Evolutionary conservation across 2,888 invertebrate genomes (phyloP).

Genomic region (Sceliomorpha sp.): DNA sequence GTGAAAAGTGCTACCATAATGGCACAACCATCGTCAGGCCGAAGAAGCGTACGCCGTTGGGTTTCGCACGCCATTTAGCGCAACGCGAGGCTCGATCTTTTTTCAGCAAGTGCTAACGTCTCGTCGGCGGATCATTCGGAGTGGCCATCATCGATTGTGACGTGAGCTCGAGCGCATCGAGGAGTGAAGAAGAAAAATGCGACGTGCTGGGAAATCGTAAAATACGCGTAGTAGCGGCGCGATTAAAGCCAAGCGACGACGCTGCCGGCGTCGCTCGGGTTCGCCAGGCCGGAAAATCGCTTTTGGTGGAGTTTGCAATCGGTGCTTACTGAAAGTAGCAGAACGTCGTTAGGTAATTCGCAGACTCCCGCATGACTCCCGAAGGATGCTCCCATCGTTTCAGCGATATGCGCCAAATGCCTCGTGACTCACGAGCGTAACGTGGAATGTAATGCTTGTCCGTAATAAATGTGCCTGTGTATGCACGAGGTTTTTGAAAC

Average conservation of each 20-base stretch:
- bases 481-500: constrained; percentile 37
- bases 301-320: constrained; percentile 65
- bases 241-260: constrained; percentile 55
- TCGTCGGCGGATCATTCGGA: constrained; percentile 36
- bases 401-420: constrained; percentile 68
- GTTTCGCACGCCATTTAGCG: constrained; percentile 37
- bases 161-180: constrained; percentile 60
- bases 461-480: constrained; percentile 37
- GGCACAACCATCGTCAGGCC: constrained; percentile 23
- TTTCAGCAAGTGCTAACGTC: constrained; percentile 35
- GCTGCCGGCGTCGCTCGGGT: constrained; percentile 46
- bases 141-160: constrained; percentile 47
- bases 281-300: constrained; percentile 76
- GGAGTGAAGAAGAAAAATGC: constrained; percentile 61
- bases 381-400: constrained; percentile 50
- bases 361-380: constrained; percentile 37
- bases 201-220: constrained; percentile 60
- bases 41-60: constrained; percentile 22
- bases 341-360: constrained; percentile 70
- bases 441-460: constrained; percentile 67
- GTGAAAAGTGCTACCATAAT: constrained; percentile 21
- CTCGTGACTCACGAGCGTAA: constrained; percentile 76
- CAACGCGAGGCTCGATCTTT: constrained; percentile 7
- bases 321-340: constrained; percentile 68
- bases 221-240: constrained; percentile 52